A percentile compares a stretch with the other conserved stretches of the same genome.
These are phyloP conservation scores for Bombylius major DNA, from an alignment of 2,888 invertebrate genomes.

Conservation along the genomic window DNA sequence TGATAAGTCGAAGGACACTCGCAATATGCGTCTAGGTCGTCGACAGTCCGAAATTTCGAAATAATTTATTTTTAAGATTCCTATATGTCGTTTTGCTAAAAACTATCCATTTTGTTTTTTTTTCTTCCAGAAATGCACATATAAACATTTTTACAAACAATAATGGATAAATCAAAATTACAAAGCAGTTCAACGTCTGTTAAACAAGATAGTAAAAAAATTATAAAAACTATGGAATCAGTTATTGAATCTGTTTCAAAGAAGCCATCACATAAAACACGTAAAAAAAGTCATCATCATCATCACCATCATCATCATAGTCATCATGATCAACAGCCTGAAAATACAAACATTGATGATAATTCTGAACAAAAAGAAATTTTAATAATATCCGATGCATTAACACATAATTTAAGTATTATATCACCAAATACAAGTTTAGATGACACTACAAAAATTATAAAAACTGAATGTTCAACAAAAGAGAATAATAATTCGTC, in stretches of 20 bases:
- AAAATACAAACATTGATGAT: neutral
- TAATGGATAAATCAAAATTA: too few species aligned
- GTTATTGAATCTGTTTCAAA: slow-evolving; percentile 33
- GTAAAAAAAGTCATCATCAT: neutral
- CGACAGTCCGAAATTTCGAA: too few species aligned
- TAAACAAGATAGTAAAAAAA: slow-evolving; percentile 6
- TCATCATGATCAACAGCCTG: neutral
- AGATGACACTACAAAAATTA: neutral
- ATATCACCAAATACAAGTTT: neutral
- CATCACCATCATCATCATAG: neutral
- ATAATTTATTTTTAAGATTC: too few species aligned
- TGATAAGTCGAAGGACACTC: too few species aligned
- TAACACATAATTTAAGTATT: neutral
- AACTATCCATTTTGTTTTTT: too few species aligned
- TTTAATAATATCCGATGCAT: neutral
- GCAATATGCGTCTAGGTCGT: too few species aligned
- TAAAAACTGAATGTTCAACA: too few species aligned
- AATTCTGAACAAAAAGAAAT: neutral
- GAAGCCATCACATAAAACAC: slow-evolving; percentile 18
- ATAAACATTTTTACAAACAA: too few species aligned
- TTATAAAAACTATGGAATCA: slow-evolving; percentile 34
- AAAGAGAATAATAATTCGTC: too few species aligned
- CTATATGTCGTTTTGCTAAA: too few species aligned
- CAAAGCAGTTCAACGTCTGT: too few species aligned
- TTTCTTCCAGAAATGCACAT: too few species aligned